These are phyloP conservation scores for Epistrophe grossulariae DNA, from an alignment of 2,888 invertebrate species.

Conservation along the genomic window DNA sequence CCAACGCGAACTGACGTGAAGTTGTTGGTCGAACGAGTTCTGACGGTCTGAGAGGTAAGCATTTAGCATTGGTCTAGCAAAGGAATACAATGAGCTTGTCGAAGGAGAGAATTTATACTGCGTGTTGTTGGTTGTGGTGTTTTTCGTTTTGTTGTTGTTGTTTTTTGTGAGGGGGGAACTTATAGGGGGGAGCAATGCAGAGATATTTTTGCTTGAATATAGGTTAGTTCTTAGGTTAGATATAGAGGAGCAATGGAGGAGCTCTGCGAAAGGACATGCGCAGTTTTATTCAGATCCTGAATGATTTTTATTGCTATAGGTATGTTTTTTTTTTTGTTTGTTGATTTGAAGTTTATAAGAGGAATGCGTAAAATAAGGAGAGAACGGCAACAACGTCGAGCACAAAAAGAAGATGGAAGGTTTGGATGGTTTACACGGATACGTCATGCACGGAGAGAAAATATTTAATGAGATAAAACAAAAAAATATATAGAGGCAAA, in stretches of 20 bases:
- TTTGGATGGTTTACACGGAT: not conserved
- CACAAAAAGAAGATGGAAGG: not conserved
- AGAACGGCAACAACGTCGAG: not conserved
- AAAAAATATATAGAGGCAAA: not conserved
- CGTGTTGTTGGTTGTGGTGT: not conserved
- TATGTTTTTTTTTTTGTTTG: not conserved
- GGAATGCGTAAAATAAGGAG: slow-evolving; percentile 29
- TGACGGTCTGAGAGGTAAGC: slow-evolving; percentile 70
- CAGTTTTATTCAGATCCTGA: slow-evolving; percentile 48
- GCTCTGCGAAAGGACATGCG: slow-evolving; percentile 62
- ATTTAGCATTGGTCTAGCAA: slow-evolving; percentile 47
- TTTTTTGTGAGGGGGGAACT: not conserved
- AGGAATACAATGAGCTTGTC: slow-evolving; percentile 17
- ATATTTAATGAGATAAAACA: slow-evolving; percentile 24
- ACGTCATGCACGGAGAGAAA: slow-evolving; percentile 59
- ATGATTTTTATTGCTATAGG: slow-evolving; percentile 52
- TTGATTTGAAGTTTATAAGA: slow-evolving; percentile 30
- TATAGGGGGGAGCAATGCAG: slow-evolving; percentile 63
- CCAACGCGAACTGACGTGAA: slow-evolving; percentile 61
- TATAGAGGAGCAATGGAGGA: slow-evolving; percentile 37
- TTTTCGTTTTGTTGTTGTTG: not conserved
- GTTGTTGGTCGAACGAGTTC: slow-evolving; percentile 71
- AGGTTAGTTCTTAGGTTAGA: slow-evolving; percentile 49
- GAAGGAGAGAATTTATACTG: slow-evolving; percentile 21
- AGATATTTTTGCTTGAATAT: slow-evolving; percentile 53